Conservation (phyloP, 2,888 invertebrate species). For the Chrysolina oricalcia region DNA sequence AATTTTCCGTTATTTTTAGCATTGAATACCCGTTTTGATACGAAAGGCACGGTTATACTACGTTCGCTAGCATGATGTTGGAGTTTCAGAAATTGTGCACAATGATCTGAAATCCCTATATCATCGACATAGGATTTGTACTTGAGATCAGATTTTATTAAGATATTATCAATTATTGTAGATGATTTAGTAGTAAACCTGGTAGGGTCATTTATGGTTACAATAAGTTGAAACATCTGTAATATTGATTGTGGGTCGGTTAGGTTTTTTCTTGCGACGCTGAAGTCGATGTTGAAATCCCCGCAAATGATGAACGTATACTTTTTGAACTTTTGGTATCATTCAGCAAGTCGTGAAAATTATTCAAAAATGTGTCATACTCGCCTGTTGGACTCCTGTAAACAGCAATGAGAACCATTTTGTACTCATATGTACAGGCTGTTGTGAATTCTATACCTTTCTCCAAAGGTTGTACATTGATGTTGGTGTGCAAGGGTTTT, state of each 20-base stretch:
- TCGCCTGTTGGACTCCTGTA: slow-evolving; percentile 17
- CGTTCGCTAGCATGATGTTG: too few species aligned
- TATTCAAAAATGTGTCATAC: neutral
- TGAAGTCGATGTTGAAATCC: slow-evolving; percentile 12
- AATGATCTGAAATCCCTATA: neutral
- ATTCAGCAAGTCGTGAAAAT: neutral
- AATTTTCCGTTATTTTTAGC: too few species aligned
- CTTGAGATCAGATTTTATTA: neutral
- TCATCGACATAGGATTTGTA: neutral
- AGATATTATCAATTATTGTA: neutral
- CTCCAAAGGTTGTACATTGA: neutral
- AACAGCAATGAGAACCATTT: neutral
- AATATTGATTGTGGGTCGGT: neutral
- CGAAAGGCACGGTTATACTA: too few species aligned
- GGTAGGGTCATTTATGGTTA: slow-evolving; percentile 11
- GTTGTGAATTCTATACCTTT: neutral
- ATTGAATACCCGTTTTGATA: too few species aligned
- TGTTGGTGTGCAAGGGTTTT: neutral
- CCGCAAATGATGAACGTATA: neutral
- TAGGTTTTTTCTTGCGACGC: neutral
- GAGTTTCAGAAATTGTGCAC: neutral
- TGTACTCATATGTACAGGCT: neutral
- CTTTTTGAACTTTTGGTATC: neutral
- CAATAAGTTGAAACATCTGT: neutral
- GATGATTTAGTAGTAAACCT: neutral